phyloP scores from a whole-genome alignment of 1,140 invertebrate species.

The Brachionus rubens region DNA sequence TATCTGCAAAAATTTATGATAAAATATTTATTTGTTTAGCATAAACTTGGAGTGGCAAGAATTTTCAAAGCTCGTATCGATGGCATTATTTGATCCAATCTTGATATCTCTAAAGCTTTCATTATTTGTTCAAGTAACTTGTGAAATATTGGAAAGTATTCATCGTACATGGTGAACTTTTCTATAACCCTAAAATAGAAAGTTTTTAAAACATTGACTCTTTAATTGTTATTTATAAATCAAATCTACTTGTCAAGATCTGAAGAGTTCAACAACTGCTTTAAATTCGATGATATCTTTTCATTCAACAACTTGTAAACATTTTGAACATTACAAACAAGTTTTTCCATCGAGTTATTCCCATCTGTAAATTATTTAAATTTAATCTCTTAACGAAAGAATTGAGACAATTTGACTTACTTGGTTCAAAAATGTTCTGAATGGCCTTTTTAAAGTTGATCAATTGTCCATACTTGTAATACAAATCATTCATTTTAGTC shows the following conservation, averaged over 20 bases:
- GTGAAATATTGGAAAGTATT: conserved; percentile 30
- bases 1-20: too few relatives aligned
- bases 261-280: not conserved
- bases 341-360: not conserved
- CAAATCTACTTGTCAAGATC: conserved; percentile 5
- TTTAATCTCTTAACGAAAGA: too few relatives aligned
- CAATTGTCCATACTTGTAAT: conserved; percentile 44
- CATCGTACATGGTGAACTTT: conserved; percentile 27
- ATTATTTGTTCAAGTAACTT: conserved; percentile 29
- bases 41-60: conserved; percentile 34
- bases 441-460: conserved; percentile 38
- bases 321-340: conserved; percentile 32
- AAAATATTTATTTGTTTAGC: not conserved
- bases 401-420: not conserved
- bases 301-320: conserved; percentile 24
- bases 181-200: not conserved
- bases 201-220: not conserved
- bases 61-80: conserved; percentile 42
- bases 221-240: not conserved
- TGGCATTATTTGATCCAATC: conserved; percentile 45
- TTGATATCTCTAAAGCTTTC: conserved; percentile 17
- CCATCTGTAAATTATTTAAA: too few relatives aligned
- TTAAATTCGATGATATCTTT: not conserved
- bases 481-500: conserved; percentile 44
- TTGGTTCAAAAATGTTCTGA: conserved; percentile 19